phyloP scores from a whole-genome alignment of 1,140 invertebrate genomes.

The Mactra quadrangularis region DNA sequence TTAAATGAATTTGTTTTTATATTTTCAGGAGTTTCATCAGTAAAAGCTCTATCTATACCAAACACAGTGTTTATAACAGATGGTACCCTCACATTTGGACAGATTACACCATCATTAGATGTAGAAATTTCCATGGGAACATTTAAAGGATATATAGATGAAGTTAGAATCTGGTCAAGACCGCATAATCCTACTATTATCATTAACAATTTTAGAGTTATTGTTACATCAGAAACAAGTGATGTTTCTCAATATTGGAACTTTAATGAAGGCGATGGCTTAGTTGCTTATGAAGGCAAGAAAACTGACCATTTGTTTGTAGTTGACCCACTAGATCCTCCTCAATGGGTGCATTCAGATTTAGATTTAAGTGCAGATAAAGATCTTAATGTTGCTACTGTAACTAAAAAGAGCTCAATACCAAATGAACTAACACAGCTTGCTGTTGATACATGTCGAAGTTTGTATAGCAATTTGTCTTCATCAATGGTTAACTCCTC shows the following conservation, averaged over 20 bases:
- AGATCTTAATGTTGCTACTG: slow-evolving; percentile 1
- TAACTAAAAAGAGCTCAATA: slow-evolving; percentile 11
- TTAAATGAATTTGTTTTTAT: no score
- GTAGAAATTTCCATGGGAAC: slow-evolving; percentile 36
- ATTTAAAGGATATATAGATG: slow-evolving; percentile 67
- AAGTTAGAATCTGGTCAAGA: slow-evolving; percentile 69
- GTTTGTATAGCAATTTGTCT: slow-evolving; percentile 38
- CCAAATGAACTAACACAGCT: neutral
- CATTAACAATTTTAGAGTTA: slow-evolving; percentile 56
- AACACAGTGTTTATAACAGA: slow-evolving; percentile 52
- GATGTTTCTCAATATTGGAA: slow-evolving; percentile 66
- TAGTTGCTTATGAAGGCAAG: slow-evolving; percentile 55
- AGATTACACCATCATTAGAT: slow-evolving; percentile 51
- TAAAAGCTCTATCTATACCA: slow-evolving; percentile 54
- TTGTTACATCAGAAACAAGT: slow-evolving; percentile 53
- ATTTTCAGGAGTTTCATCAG: slow-evolving; percentile 51
- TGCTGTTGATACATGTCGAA: slow-evolving; percentile 25
- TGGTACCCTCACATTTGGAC: slow-evolving; percentile 65
- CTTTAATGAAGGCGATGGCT: slow-evolving; percentile 65
- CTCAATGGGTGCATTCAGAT: slow-evolving; percentile 65
- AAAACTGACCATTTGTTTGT: slow-evolving; percentile 49
- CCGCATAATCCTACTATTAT: slow-evolving; percentile 69
- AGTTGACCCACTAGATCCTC: slow-evolving; percentile 47
- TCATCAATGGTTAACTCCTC: neutral
- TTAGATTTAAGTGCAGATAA: slow-evolving; percentile 48